Evolutionary conservation across 1,140 invertebrate genomes (phyloP), one percentile per base, ranked within the genome.

Genomic region (Macrosteles quadrilineatus): DNA sequence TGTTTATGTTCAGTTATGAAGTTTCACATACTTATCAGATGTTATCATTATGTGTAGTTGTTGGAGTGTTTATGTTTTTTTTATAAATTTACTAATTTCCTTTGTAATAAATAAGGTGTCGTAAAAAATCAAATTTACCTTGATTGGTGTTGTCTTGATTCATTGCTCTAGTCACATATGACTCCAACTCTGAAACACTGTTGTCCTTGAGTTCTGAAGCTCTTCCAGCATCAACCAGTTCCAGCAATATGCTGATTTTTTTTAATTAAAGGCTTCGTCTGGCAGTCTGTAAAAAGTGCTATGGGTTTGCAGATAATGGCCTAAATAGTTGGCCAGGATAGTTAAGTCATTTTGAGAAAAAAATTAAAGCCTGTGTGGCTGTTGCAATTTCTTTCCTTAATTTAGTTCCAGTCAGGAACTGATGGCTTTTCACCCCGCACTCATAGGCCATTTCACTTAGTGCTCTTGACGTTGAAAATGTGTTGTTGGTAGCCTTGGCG

Each of bases 271-370:
- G 21, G 50, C 50, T 55, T 55, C 50, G 50, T 55, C 50, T 55
- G 50, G 50, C 9, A 55, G 50, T 11, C 50, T n/a, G 23, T 55
- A 55, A 55, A 55, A 55, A 14, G 6, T 14, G 50, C 50, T 55
- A 19, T 55, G 11, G 14, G 23, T 55, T 19, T 55, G 50, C 11
- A 55, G 23, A 11, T 14, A 11, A 19, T 55, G 50, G 11, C 50
- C 21, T 23, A 55, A 23, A 19, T 6, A 55, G 11, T 23, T 23
- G 14, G 50, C 50, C 50, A 55, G 50, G 23, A 55, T 11, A 11
- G 40, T 11, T n/a, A 43, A n/a, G 23, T 55, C 50, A 55, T 55
- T 55, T 6, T 55, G 14, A 23, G 50, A n/a, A 12, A 55, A 55
- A 55, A 23, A 11, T 55, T 6, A 55, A 55, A n/a, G 50, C 50